These are phyloP conservation scores for Cairina moschata DNA, from an alignment of 2,113 vertebrate genomes.

Conservation along the genomic window DNA sequence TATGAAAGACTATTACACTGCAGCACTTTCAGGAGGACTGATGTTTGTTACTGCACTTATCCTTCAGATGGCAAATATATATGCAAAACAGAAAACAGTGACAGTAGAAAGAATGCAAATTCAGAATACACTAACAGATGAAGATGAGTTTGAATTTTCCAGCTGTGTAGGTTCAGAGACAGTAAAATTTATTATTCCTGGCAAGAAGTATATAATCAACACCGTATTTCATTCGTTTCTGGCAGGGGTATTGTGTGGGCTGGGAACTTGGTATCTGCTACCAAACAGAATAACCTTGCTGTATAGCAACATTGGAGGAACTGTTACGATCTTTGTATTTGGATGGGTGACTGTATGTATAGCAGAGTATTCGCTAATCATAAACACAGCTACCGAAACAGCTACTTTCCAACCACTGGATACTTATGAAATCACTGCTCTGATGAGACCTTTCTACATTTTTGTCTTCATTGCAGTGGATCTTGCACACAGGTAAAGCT, in stretches of 20 bases:
- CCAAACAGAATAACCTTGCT: slow-evolving; percentile 86
- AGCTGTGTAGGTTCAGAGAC: slow-evolving; percentile 92
- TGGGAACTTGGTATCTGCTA: slow-evolving; percentile 96
- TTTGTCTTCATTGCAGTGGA: slow-evolving; percentile 92
- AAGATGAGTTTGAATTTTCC: slow-evolving; percentile 96
- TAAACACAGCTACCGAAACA: slow-evolving; percentile 94
- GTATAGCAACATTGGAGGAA: slow-evolving; percentile 83
- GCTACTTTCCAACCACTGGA: slow-evolving; percentile 96
- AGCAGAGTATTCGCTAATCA: slow-evolving; percentile 92
- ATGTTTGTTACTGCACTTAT: slow-evolving; percentile 86
- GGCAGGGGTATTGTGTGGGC: slow-evolving; percentile 89
- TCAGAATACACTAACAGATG: slow-evolving; percentile 88
- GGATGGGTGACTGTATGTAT: slow-evolving; percentile 96
- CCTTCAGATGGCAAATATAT: slow-evolving; percentile 85
- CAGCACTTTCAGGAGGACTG: slow-evolving; percentile 86
- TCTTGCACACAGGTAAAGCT: slow-evolving; percentile 88
- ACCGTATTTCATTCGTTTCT: slow-evolving; percentile 87
- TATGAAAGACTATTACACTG: slow-evolving; percentile 83
- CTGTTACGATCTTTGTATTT: slow-evolving; percentile 86
- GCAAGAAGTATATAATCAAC: slow-evolving; percentile 91
- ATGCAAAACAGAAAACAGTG: slow-evolving; percentile 81
- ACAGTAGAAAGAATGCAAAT: slow-evolving; percentile 85
- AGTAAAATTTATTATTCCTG: slow-evolving; percentile 91
- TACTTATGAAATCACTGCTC: slow-evolving; percentile 92
- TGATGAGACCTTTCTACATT: slow-evolving; percentile 94